A percentile compares a stretch with the other conserved stretches of the same genome.
phyloP scores from a whole-genome alignment of 2,113 vertebrate genomes.

The Eurypyga helias region DNA sequence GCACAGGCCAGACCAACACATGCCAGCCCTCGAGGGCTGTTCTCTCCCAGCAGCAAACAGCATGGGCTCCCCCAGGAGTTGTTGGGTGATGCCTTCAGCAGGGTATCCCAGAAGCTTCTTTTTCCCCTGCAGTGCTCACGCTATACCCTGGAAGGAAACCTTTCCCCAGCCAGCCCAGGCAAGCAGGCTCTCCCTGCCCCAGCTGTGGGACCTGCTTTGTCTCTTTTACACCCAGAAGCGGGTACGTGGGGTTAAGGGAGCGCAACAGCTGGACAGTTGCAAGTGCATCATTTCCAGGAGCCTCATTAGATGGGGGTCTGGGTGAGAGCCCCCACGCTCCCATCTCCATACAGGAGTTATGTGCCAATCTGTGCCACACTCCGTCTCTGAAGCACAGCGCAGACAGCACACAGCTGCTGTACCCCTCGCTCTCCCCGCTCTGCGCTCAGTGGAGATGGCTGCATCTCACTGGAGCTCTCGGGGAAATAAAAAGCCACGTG shows the following conservation, averaged over 20 bases:
- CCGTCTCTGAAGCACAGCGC: neutral
- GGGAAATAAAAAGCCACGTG: neutral
- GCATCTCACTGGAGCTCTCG: neutral
- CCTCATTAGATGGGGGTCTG: rapidly evolving
- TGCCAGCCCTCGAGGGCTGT: neutral
- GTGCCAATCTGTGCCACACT: rapidly evolving
- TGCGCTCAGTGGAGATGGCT: neutral
- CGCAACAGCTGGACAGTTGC: neutral
- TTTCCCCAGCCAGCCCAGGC: neutral
- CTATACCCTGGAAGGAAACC: neutral
- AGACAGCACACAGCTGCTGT: neutral
- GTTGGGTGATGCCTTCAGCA: neutral
- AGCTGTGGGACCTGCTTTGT: neutral
- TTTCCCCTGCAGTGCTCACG: neutral
- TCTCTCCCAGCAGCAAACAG: neutral
- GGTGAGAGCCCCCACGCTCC: neutral
- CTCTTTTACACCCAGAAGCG: neutral
- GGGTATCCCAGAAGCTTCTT: neutral
- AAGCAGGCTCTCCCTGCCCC: neutral
- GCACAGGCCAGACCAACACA: neutral
- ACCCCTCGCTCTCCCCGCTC: neutral
- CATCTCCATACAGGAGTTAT: neutral
- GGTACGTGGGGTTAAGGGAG: neutral
- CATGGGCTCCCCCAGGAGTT: rapidly evolving
- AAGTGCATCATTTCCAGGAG: neutral